Evolutionary conservation across 1,140 invertebrate species (phyloP), one percentile per base, ranked within the genome.

Genomic region (Drosophila grimshawi): DNA sequence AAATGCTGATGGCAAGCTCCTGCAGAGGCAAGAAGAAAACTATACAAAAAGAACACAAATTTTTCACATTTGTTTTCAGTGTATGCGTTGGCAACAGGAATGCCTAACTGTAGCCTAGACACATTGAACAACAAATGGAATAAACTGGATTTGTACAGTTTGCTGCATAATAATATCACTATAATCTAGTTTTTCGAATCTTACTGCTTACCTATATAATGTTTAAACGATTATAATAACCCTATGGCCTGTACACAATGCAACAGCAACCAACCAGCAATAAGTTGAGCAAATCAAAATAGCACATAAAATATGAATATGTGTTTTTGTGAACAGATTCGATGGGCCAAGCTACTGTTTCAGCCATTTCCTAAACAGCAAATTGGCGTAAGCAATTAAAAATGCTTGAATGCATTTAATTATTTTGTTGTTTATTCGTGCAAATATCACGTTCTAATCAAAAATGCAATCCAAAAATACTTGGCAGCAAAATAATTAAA

Each of bases 381-480:
- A 85, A 88, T 88, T 89, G 85, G 78, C 86, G 81, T 73, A 75
- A 86, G 64, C 86, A 89, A 89, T 89, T 76, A 89, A 89, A 89
- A 89, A 89, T 89, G 85, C 85, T 89, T 89, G 85, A 89, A 90
- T 81, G 86, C 74, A 85, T 90, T 89, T 89, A 89, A 89, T 89
- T 89, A 89, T 74, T 73, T 88, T 89, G 75, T 67, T 81, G 74
- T 89, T 89, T 89, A 78, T 63, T 70, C 66, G 63, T 52, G 59
- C 85, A 75, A 88, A 79, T 82, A 76, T 76, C 52, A 76, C 55
- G 52, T 78, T 74, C 85, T 89, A 88, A 88, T 88, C 85, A 89
- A 89, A 88, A 83, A 89, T 88, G 69, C 83, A 78, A 68, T 82
- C 45, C 65, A 52, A 72, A 78, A 77, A 80, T 78, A 83, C 63